Evolutionary conservation across 2,113 vertebrate genomes (phyloP), one percentile per base, ranked within the genome.

Genomic region (Proterorhinus semilunaris): DNA sequence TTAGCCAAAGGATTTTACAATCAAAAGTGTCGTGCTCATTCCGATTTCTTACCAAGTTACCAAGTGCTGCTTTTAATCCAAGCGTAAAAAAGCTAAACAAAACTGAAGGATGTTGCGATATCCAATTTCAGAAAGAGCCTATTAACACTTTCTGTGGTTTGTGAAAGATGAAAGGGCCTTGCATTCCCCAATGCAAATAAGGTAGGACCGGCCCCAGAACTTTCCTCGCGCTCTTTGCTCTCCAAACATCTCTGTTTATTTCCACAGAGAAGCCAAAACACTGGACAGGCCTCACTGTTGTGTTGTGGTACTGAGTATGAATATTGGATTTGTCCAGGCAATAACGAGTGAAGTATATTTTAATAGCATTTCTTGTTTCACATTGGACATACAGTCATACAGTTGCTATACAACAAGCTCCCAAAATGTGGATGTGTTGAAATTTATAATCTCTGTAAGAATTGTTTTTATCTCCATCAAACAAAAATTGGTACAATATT

Each of bases 121-220:
- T 57, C 42, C 36, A 10, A 43, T 45, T 61, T 16, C 42, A 61
- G 42, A 44, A 11, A 8, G 58, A 61, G 36, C 4, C 7, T 51
- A 51, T 45, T 43, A 44, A 61, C 7, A 69, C 15, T 13, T n/a
- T 61, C 51, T 52, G 44, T 49, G 21, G 57, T 43, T 52, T 65
- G 10, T 58, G 12, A 59, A 17, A 69, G 13, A 66, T 65, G 52
- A 53, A 52, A 66, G 27, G 12, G 51, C 21, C 47, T 55, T 65
- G n/a, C 50, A 68, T 16, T n/a, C 21, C 16, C 53, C 66, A 68
- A 65, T 7, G 71, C 27, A 72, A 72, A 72, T 50, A 45, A 65
- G 42, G 61, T 7, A 11, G 36, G 55, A 51, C 13, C 45, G 9
- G 36, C 45, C 49, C 51, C 66, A 70, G 69, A 68, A 8, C 42